Evolutionary conservation across 2,797 vertebrate species (phyloP).

Genomic region (Balearica regulorum): DNA sequence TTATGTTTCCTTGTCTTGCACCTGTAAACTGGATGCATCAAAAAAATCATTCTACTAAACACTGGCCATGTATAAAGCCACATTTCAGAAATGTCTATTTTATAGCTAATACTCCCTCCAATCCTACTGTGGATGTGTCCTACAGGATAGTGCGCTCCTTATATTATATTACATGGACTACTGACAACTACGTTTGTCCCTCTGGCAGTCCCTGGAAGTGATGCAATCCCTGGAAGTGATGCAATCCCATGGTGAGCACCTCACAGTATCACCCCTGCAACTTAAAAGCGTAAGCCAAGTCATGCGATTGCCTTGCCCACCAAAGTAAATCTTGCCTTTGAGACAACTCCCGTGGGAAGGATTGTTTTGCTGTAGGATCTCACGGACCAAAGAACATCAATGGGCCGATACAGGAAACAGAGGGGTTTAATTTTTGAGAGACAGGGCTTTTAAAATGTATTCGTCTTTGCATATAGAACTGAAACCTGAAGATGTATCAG

Average conservation of each 20-base stretch:
- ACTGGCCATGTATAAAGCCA: rapidly evolving
- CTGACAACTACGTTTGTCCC: neutral
- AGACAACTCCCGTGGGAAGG: neutral
- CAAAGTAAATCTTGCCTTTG: neutral
- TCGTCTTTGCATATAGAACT: neutral
- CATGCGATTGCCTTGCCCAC: neutral
- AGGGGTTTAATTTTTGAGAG: neutral
- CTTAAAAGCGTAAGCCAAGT: neutral
- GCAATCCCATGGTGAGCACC: neutral
- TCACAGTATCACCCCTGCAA: neutral
- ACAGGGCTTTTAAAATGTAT: neutral
- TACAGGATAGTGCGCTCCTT: neutral
- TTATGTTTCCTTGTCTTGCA: neutral
- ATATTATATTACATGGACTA: neutral
- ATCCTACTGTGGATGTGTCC: neutral
- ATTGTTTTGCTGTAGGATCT: neutral
- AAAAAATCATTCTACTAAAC: neutral
- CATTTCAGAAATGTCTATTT: neutral
- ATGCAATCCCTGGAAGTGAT: neutral
- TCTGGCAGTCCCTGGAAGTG: neutral
- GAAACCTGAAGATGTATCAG: neutral
- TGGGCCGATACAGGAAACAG: neutral
- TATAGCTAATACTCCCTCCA: neutral
- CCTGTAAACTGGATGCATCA: neutral
- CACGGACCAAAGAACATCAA: neutral